Base-by-base conservation (phyloP, 2,797 vertebrate species). In the Manis javanica region DNA sequence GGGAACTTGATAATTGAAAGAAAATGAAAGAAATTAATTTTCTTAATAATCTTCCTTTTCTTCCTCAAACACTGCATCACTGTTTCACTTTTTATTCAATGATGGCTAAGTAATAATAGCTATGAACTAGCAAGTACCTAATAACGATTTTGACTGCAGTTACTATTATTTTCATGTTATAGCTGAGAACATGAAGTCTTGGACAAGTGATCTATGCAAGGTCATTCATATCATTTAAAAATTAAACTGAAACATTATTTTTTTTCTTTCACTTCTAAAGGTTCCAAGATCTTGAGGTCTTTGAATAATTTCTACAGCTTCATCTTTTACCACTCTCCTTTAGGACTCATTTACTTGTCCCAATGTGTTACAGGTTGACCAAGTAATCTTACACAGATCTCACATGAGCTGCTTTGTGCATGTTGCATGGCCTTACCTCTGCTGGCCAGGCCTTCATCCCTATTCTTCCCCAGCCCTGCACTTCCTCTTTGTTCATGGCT, bases 231-330 rank as follows among this genome's bases (percentile, higher is more conserved):
- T 8, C 72, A 31, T 31, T 92, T 86, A 69, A n/a, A 64, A 64
- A 10, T 63, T 93, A 77, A 84, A 68, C 10, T 57, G n/a, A 90
- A 79, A 63, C 64, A 2, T 23, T 31, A 13, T 11, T 21, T 63
- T 84, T 46, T 8, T 75, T 49, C 4, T 61, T 95, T 95, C 9
- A 26, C 8, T 85, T 29, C 39, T 8, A 37, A 16, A 83, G 26
- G 1, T 49, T 72, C 37, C 14, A 49, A 61, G 31, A 61, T 51
- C 21, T 37, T 59, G 18, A 87, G 7, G 12, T 5, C 42, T 81
- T 89, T 71, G 69, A 61, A 74, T 87, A 86, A 93, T 12, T 55
- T 57, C 15, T 87, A 18, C n/a, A 72, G 63, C 6, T 78, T 94
- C 9, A 53, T 63, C 12, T 78, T 68, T 91, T 63, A 37, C 18